Evolutionary conservation across 2,113 vertebrate species (phyloP).

Genomic region (Camelus bactrianus): DNA sequence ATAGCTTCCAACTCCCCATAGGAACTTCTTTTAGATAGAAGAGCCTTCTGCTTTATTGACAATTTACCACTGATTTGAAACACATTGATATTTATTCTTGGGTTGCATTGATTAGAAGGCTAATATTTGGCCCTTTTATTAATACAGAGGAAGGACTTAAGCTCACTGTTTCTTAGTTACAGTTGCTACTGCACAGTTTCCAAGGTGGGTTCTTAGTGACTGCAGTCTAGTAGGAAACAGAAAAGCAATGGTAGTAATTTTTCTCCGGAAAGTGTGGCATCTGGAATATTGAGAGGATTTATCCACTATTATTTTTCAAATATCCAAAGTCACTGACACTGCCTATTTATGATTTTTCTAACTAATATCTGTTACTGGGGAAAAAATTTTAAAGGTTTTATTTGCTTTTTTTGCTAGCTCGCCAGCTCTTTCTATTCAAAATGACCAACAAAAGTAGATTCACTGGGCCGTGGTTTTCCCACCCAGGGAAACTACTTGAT

Average conservation of each 20-base stretch:
- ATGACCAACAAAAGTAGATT: constrained; percentile 24
- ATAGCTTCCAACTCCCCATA: neutral
- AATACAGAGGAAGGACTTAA: neutral
- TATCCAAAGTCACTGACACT: neutral
- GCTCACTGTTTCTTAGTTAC: constrained; percentile 49
- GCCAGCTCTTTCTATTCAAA: constrained; percentile 26
- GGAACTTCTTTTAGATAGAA: neutral
- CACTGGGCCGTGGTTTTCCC: neutral
- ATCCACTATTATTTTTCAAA: constrained; percentile 21
- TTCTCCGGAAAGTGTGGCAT: neutral
- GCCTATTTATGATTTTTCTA: constrained; percentile 16
- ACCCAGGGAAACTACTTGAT: neutral
- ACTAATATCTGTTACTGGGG: neutral
- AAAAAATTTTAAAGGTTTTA: neutral
- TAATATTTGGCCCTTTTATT: neutral
- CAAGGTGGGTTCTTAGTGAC: neutral
- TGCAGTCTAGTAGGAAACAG: neutral
- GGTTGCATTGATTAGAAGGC: neutral
- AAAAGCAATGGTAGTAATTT: neutral
- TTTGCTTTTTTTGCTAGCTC: constrained; percentile 53
- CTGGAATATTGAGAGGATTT: constrained; percentile 31
- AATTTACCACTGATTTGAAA: constrained; percentile 26
- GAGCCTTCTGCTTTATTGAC: neutral
- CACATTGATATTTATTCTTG: neutral
- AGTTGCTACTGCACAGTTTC: constrained; percentile 6